These are phyloP conservation scores for Aphis gossypii DNA, from an alignment of 1,140 invertebrate species.

Conservation along the genomic window DNA sequence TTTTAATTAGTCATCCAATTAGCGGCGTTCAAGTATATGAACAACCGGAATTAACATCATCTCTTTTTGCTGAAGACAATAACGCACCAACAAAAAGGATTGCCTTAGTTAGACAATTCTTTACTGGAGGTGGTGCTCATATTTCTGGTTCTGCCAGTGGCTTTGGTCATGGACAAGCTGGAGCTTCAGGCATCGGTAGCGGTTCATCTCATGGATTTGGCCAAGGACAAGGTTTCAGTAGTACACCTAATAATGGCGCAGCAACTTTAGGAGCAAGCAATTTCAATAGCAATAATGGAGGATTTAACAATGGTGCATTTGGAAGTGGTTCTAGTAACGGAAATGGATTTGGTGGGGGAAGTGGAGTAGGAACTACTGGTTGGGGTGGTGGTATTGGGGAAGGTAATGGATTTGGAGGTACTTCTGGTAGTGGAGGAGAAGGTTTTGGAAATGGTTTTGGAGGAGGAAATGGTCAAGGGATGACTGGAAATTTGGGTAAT, in stretches of 20 bases:
- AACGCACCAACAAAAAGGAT: background rate
- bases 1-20: background rate
- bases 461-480: background rate
- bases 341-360: constrained; percentile 6
- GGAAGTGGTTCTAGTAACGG: constrained; percentile 18
- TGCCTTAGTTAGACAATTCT: background rate
- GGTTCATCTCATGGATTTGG: constrained; percentile 28
- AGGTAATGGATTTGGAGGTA: background rate
- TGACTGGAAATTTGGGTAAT: background rate
- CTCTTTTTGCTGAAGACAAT: background rate
- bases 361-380: background rate
- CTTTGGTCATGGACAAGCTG: background rate
- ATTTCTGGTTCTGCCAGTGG: background rate
- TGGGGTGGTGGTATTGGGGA: constrained; percentile 1
- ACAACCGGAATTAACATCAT: background rate
- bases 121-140: background rate
- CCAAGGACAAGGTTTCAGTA: constrained; percentile 12
- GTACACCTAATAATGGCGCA: constrained; percentile 8
- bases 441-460: background rate
- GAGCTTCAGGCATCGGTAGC: background rate
- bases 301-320: background rate
- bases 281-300: background rate
- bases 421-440: background rate
- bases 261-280: background rate
- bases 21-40: background rate